Percentiles rank a stretch among this genome's conserved stretches.
Evolutionary conservation across 2,888 invertebrate genomes (phyloP).

Genomic region (Campopleginae sp.): DNA sequence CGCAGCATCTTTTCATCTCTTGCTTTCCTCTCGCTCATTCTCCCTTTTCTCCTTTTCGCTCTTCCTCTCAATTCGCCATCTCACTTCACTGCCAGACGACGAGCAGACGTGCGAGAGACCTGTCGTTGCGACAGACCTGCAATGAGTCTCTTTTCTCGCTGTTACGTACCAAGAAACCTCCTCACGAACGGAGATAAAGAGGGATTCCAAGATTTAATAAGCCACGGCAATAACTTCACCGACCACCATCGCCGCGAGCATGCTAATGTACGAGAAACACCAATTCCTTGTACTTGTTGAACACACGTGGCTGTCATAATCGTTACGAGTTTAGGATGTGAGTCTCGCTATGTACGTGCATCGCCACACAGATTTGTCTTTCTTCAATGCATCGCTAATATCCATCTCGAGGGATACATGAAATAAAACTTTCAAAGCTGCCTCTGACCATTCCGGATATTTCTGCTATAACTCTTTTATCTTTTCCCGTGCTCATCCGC

Average conservation of each 20-base stretch:
- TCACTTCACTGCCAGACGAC: constrained; percentile 50
- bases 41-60: constrained; percentile 45
- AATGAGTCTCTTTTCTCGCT: constrained; percentile 50
- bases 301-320: constrained; percentile 59
- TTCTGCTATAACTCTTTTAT: not conserved
- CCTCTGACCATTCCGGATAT: not conserved
- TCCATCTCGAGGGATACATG: not conserved
- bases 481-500: too few relatives aligned
- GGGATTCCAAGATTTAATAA: constrained; percentile 76
- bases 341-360: not conserved
- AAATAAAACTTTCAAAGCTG: not conserved
- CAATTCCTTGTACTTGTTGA: constrained; percentile 21
- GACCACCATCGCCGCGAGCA: constrained; percentile 60
- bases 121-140: constrained; percentile 61
- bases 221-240: constrained; percentile 71
- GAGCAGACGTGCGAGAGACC: constrained; percentile 65
- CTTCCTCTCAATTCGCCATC: constrained; percentile 51
- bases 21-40: constrained; percentile 19
- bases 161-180: constrained; percentile 51
- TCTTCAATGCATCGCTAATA: not conserved
- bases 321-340: constrained; percentile 30
- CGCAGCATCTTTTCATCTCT: constrained; percentile 58
- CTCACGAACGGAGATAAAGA: constrained; percentile 72
- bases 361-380: not conserved
- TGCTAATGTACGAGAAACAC: constrained; percentile 23